Conservation (phyloP, 2,797 vertebrate genomes). For the Chloroceryle amazona region DNA sequence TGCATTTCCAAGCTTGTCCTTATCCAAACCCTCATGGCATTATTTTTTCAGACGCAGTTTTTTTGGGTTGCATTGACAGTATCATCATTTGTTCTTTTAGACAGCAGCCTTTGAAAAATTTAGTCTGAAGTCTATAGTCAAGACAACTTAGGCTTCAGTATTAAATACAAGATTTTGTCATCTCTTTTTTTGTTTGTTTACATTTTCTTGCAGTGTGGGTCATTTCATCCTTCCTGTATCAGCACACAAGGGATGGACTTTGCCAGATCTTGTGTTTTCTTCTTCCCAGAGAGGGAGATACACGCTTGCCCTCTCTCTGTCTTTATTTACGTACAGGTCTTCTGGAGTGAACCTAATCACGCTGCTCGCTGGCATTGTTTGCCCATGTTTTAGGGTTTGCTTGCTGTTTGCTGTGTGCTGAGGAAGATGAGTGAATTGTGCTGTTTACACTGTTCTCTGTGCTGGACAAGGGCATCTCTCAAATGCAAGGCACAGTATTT, state of each 20-base stretch:
- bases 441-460: conserved; percentile 6
- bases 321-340: neutral
- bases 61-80: neutral
- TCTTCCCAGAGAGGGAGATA: neutral
- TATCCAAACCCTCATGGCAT: neutral
- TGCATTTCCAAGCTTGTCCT: neutral
- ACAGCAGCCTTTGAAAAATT: neutral
- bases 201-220: neutral
- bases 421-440: neutral
- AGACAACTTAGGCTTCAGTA: neutral
- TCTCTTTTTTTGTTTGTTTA: neutral
- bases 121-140: neutral
- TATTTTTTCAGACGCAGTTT: neutral
- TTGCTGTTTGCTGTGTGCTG: neutral
- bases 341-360: neutral
- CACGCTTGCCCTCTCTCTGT: neutral
- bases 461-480: neutral
- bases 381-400: conserved; percentile 15
- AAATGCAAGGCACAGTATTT: neutral
- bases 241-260: neutral
- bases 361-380: neutral
- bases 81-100: neutral
- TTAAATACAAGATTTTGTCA: neutral
- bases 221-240: neutral
- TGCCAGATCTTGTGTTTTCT: neutral